Base-by-base conservation (phyloP, 1,140 invertebrate species). In the Habropoda laboriosa region DNA sequence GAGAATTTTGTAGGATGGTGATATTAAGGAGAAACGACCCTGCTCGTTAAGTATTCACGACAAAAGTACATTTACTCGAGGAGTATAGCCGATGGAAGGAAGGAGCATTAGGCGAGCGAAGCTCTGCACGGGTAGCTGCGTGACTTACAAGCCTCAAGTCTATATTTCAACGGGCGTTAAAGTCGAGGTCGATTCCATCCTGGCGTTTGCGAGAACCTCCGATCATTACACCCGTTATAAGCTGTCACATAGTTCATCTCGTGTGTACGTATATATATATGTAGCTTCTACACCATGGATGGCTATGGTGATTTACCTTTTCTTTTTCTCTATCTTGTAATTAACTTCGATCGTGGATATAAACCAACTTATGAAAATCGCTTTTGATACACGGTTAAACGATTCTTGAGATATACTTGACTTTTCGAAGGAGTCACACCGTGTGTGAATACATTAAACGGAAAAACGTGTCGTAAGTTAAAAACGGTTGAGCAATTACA, bases 171-270 rank as follows among this genome's bases (percentile, higher is more conserved):
- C 53, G 40, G 13, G 61, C 70, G 74, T 82, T 83, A 79, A 82
- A 83, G 82, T 82, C 80, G 80, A 81, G 72, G 58, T 60, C 67
- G 80, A 83, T 82, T 83, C 61, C 80, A 82, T 77, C 80, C 42
- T 35, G 35, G 51, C 27, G n/a, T 21, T n/a, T 38, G 71, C 70
- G 74, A 58, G 66, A 57, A 51, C 60, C 58, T 71, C 58, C 74
- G 80, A 83, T 84, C 82, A 72, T 80, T 84, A 83, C 68, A 32
- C 81, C 81, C 82, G 82, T 84, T 84, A 84, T 38, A 79, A 79
- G 75, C 82, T 84, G 82, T 84, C 82, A 60, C 70, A 83, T 83
- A 84, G 81, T 63, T 84, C 82, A 84, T 84, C 81, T 70, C 70
- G 30, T n/a, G 42, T n/a, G n/a, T n/a, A n/a, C n/a, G n/a, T n/a